Percentiles rank a stretch among this genome's conserved stretches.
Evolutionary conservation across 2,888 invertebrate genomes (phyloP).

Genomic region (Bursaphelenchus okinawaensis): DNA sequence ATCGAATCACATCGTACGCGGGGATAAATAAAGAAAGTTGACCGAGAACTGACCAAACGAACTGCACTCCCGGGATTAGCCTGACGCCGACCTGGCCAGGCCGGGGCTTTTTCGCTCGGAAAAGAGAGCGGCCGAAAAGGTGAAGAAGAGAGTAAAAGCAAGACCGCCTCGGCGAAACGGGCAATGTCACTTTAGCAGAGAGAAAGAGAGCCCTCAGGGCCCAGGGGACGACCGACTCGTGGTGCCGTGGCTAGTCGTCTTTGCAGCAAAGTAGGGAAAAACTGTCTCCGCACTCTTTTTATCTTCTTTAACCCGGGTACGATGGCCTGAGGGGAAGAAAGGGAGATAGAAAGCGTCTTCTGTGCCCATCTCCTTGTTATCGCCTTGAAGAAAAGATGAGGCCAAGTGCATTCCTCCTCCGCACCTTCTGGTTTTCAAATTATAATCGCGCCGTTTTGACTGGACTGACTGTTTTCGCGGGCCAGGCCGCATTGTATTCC

Average conservation of each 20-base stretch:
- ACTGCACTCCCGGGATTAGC: neutral
- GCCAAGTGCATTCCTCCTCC: neutral
- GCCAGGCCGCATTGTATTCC: neutral
- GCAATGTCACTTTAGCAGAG: neutral
- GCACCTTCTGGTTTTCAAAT: neutral
- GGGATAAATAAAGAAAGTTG: neutral
- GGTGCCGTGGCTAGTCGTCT: neutral
- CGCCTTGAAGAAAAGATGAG: neutral
- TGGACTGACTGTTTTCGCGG: neutral
- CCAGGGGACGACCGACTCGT: neutral
- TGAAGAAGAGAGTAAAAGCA: neutral
- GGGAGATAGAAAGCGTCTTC: neutral
- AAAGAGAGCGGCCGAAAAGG: neutral
- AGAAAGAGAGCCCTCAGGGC: neutral
- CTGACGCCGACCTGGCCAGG: neutral
- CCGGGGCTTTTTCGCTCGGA: neutral
- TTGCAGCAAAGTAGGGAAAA: neutral
- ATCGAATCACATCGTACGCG: neutral
- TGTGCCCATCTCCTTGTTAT: neutral
- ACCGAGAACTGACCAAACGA: neutral
- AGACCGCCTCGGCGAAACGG: neutral
- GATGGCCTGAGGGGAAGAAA: neutral
- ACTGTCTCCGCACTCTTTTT: neutral
- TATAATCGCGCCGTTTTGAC: neutral
- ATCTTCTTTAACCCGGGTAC: neutral